phyloP scores from a whole-genome alignment of 2,797 vertebrate genomes.

The Siniperca obscura region DNA sequence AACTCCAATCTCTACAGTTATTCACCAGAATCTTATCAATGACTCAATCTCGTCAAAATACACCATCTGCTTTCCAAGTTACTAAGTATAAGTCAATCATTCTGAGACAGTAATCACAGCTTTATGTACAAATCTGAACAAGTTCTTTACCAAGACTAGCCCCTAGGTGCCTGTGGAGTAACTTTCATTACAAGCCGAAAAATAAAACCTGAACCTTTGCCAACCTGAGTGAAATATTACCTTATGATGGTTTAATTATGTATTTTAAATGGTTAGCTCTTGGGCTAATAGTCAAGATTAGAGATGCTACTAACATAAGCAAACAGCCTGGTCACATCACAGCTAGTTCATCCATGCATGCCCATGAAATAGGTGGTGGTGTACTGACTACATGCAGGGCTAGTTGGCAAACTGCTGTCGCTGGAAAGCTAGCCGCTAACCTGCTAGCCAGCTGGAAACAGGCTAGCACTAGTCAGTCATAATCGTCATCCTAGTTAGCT shows the following conservation, averaged over 20 bases:
- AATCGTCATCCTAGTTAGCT: not conserved
- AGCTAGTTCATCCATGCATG: not conserved
- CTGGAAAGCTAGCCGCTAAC: not conserved
- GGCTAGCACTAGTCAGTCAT: not conserved
- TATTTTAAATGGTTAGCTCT: not conserved
- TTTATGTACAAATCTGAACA: conserved; percentile 30
- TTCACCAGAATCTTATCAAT: conserved; percentile 25
- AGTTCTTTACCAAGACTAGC: conserved; percentile 39
- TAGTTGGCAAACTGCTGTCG: not conserved
- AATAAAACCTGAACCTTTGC: not conserved
- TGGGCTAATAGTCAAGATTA: not conserved
- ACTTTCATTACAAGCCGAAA: not conserved
- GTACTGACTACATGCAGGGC: not conserved
- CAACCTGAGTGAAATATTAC: conserved; percentile 3
- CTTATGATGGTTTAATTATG: no score
- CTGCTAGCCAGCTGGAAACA: not conserved
- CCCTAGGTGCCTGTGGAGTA: not conserved
- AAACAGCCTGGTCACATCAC: not conserved
- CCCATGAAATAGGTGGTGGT: not conserved
- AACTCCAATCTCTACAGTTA: conserved; percentile 8
- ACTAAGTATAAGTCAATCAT: conserved; percentile 25
- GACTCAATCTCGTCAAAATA: conserved; percentile 26
- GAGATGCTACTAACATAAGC: not conserved
- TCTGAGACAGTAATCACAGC: conserved; percentile 29
- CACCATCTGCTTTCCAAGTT: conserved; percentile 27